Conservation (phyloP, 1,140 invertebrate species). For the Macrotrachela quadricornifera region DNA sequence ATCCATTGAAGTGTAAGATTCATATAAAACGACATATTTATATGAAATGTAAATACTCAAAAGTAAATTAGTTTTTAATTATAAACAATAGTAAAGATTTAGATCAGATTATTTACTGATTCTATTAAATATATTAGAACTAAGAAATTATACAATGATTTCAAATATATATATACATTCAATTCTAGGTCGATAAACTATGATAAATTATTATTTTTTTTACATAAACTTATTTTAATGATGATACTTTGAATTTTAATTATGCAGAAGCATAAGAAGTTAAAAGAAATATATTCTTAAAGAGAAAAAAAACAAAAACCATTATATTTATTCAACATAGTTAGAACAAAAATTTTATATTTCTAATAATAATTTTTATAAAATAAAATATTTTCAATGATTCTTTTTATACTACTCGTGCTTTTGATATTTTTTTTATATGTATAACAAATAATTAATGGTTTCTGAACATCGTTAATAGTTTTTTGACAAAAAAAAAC, state of each 20-base stretch:
- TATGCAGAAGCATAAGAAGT: slow-evolving; percentile 82
- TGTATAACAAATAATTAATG: slow-evolving; percentile 45
- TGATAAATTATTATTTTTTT: slow-evolving; percentile 86
- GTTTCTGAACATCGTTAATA: slow-evolving; percentile 43
- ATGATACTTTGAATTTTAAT: slow-evolving; percentile 92
- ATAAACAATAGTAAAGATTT: too few relatives aligned
- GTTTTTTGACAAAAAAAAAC: not conserved
- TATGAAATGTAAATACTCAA: too few relatives aligned
- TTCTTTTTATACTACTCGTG: slow-evolving; percentile 66
- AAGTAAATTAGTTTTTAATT: too few relatives aligned
- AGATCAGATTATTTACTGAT: too few relatives aligned
- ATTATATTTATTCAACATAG: slow-evolving; percentile 68
- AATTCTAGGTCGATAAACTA: slow-evolving; percentile 65
- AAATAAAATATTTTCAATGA: too few relatives aligned
- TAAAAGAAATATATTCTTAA: slow-evolving; percentile 7
- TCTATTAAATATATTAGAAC: too few relatives aligned
- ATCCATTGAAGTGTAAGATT: too few relatives aligned
- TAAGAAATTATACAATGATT: too few relatives aligned
- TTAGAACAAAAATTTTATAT: slow-evolving; percentile 70
- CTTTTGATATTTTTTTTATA: slow-evolving; percentile 36
- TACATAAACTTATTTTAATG: slow-evolving; percentile 75
- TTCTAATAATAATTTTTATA: slow-evolving; percentile 84
- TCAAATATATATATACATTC: too few relatives aligned
- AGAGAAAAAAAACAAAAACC: slow-evolving; percentile 54
- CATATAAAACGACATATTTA: too few relatives aligned